These are phyloP conservation scores for Anarsia innoxiella DNA, from an alignment of 2,888 invertebrate genomes.

Conservation along the genomic window DNA sequence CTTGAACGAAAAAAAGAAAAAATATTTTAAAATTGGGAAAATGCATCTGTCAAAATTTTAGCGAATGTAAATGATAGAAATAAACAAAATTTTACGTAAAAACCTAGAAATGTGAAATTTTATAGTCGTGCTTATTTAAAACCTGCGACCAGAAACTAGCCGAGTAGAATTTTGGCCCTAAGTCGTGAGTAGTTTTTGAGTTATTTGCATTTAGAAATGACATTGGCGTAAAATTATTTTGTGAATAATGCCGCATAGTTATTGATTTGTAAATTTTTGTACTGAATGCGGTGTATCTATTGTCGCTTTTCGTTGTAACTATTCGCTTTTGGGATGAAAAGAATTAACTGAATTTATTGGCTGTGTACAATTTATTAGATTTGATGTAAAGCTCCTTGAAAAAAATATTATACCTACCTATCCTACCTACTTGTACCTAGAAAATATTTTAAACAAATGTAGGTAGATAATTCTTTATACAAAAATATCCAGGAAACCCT, in stretches of 20 bases:
- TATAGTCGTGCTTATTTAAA: too few species aligned
- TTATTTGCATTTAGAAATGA: conserved; percentile 19
- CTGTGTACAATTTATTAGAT: background rate
- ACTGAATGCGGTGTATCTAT: conserved; percentile 34
- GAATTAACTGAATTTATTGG: conserved; percentile 13
- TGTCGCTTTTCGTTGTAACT: conserved; percentile 27
- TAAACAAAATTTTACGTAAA: conserved; percentile 15
- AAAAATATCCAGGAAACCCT: too few species aligned
- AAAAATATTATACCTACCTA: too few species aligned
- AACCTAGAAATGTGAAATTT: conserved; percentile 60
- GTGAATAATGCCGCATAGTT: conserved; percentile 48
- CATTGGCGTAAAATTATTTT: conserved; percentile 26
- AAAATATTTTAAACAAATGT: too few species aligned
- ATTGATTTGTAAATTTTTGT: too few species aligned
- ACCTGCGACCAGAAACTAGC: too few species aligned
- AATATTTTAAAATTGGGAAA: conserved; percentile 57
- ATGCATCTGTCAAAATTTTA: conserved; percentile 53
- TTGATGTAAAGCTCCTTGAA: too few species aligned
- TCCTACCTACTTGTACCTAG: too few species aligned
- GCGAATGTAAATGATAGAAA: conserved; percentile 9
- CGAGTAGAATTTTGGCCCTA: conserved; percentile 32
- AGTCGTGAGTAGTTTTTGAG: conserved; percentile 49
- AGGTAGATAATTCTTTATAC: too few species aligned
- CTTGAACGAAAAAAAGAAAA: conserved; percentile 29
- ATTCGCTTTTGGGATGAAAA: conserved; percentile 25